Evolutionary conservation across 2,888 invertebrate species (phyloP), one percentile per base, ranked within the genome.

Genomic region (Odontocolon sp.): DNA sequence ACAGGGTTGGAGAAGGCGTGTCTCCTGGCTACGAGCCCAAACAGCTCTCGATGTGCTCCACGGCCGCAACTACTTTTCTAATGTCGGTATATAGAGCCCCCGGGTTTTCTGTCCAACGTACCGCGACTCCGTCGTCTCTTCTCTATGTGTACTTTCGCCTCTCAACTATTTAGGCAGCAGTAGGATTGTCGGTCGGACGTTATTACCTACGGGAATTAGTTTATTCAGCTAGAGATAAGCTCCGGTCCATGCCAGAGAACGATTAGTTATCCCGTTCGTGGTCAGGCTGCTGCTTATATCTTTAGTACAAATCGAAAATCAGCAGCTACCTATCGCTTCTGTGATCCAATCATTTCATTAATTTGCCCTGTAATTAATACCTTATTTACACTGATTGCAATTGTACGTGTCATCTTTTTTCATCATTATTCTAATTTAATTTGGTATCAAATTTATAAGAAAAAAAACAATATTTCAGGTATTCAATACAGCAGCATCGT

Each of bases 401-500:
- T n/a, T n/a, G n/a, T n/a, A n/a, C n/a, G n/a, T n/a, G n/a, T n/a
- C n/a, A n/a, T n/a, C n/a, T n/a, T n/a, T n/a, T n/a, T n/a, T n/a
- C n/a, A n/a, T n/a, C n/a, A n/a, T n/a, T n/a, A n/a, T n/a, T n/a
- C n/a, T n/a, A n/a, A n/a, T n/a, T n/a, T n/a, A n/a, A n/a, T n/a
- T n/a, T n/a, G n/a, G n/a, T n/a, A n/a, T n/a, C n/a, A n/a, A n/a
- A n/a, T n/a, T n/a, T n/a, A n/a, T n/a, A 23, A 47, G 23, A 36
- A 4, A 36, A 36, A 4, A 16, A 50, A n/a, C n/a, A 26, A 11
- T 2, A 11, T 50, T 50, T 26, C 52, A 81, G 82, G 78, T 82
- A 6, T 82, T 81, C 52, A 81, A 80, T 26, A 79, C 79, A 11
- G 82, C 82, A 9, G 78, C 61, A 9, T 83, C 82, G 8, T 83